Conservation (phyloP, 2,888 invertebrate species). For the Danaus chrysippus region DNA sequence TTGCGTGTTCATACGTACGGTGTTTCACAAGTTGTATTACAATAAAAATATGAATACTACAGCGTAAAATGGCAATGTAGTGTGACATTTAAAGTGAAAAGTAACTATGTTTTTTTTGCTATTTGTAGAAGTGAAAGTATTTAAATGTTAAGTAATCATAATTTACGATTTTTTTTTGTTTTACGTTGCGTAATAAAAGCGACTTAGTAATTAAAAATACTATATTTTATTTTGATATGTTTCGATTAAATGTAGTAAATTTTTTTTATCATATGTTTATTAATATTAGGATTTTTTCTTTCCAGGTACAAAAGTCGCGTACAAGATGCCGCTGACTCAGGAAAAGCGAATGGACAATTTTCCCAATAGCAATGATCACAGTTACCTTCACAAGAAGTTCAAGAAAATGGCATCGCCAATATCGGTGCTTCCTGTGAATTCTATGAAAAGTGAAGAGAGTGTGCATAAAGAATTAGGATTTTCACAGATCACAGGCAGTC, state of each 20-base stretch:
- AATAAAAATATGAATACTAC: too few species aligned
- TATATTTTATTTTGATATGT: neutral
- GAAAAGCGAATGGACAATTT: conserved; percentile 75
- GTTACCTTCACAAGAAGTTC: conserved; percentile 95
- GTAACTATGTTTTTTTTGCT: too few species aligned
- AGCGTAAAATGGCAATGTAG: too few species aligned
- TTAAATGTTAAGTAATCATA: too few species aligned
- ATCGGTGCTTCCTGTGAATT: conserved; percentile 57
- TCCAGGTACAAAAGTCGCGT: conserved; percentile 69
- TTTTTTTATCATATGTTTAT: neutral
- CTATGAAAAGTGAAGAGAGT: conserved; percentile 54
- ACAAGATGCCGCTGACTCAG: conserved; percentile 72
- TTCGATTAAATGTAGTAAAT: neutral
- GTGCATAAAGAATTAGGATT: conserved; percentile 56
- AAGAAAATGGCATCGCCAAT: conserved; percentile 89
- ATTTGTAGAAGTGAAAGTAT: too few species aligned
- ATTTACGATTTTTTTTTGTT: too few species aligned
- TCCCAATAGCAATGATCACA: conserved; percentile 81
- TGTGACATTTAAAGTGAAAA: too few species aligned
- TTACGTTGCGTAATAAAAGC: too few species aligned
- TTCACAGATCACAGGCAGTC: conserved; percentile 52
- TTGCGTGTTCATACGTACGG: too few species aligned
- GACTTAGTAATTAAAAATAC: too few species aligned
- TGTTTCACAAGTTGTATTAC: too few species aligned
- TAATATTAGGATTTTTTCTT: conserved; percentile 30